Percentiles rank a stretch among this genome's conserved stretches.
Evolutionary conservation across 2,888 invertebrate genomes (phyloP).

Genomic region (Drosophila robusta): DNA sequence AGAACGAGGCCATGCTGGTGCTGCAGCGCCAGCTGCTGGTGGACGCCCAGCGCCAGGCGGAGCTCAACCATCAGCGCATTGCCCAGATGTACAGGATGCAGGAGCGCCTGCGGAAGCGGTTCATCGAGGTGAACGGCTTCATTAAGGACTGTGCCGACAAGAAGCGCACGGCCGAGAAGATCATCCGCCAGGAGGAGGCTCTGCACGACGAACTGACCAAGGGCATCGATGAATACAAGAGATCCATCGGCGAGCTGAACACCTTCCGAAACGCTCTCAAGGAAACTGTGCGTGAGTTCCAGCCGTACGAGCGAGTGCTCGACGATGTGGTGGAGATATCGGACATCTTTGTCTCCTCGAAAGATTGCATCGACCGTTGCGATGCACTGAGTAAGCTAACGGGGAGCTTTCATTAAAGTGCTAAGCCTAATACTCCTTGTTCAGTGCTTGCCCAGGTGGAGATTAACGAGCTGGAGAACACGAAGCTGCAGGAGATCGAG

Average conservation of each 20-base stretch:
- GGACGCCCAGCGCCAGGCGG: slow-evolving; percentile 73
- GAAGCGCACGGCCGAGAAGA: slow-evolving; percentile 75
- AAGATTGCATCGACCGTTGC: slow-evolving; percentile 84
- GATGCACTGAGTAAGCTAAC: slow-evolving; percentile 83
- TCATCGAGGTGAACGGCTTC: slow-evolving; percentile 83
- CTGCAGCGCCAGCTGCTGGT: slow-evolving; percentile 81
- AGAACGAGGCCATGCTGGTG: slow-evolving; percentile 78
- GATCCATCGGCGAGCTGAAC: slow-evolving; percentile 62
- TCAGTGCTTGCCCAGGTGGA: slow-evolving; percentile 84
- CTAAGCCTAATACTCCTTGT: background rate
- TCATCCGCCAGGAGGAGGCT: slow-evolving; percentile 75
- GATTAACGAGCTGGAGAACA: slow-evolving; percentile 76
- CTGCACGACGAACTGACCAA: slow-evolving; percentile 68
- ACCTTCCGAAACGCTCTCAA: slow-evolving; percentile 77
- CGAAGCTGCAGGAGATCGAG: slow-evolving; percentile 81
- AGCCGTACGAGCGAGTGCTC: slow-evolving; percentile 82
- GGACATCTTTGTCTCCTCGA: slow-evolving; percentile 79
- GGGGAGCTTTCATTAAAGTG: background rate
- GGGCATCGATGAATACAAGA: slow-evolving; percentile 69
- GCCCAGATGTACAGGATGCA: slow-evolving; percentile 79
- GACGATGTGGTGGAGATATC: slow-evolving; percentile 81
- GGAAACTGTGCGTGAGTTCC: slow-evolving; percentile 77
- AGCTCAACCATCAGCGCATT: slow-evolving; percentile 77
- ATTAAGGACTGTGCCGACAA: slow-evolving; percentile 84
- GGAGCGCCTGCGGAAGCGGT: slow-evolving; percentile 78